phyloP scores from a whole-genome alignment of 2,797 vertebrate genomes.

The Coregonus sp. region DNA sequence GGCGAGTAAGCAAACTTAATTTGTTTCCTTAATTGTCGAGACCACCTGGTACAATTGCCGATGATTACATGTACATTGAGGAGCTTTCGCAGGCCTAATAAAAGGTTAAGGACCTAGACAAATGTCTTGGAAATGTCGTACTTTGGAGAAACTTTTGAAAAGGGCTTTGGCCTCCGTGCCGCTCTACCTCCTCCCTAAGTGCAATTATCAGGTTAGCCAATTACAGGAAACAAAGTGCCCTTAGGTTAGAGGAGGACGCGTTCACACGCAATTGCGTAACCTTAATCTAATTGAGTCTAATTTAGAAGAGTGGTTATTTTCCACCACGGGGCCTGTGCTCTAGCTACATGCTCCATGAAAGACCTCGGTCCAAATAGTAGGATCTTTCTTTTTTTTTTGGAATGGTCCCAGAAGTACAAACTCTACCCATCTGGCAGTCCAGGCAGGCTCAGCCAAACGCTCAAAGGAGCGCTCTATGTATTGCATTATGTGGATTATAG shows the following conservation, averaged over 20 bases:
- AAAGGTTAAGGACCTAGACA: conserved; percentile 53
- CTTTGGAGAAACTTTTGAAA: conserved; percentile 30
- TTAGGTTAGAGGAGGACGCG: conserved; percentile 31
- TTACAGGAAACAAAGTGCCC: conserved; percentile 53
- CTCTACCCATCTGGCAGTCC: too few species aligned
- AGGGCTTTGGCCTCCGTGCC: conserved; percentile 39
- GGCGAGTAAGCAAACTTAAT: conserved; percentile 62
- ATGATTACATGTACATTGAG: conserved; percentile 54
- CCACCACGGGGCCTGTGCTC: conserved; percentile 18
- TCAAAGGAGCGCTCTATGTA: too few species aligned
- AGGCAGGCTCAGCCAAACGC: too few species aligned
- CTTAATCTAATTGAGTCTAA: conserved; percentile 34
- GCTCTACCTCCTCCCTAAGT: conserved; percentile 22
- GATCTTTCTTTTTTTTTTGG: too few species aligned
- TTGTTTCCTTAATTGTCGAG: conserved; percentile 58
- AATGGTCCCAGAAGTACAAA: too few species aligned
- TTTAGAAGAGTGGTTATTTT: conserved; percentile 30
- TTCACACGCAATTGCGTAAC: conserved; percentile 15
- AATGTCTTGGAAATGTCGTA: conserved; percentile 44
- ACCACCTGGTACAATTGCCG: conserved; percentile 45
- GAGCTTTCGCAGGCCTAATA: conserved; percentile 47
- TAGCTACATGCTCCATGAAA: too few species aligned
- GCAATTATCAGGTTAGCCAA: conserved; percentile 60
- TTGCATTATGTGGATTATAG: too few species aligned
- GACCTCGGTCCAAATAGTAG: too few species aligned